Conservation (phyloP, 2,888 invertebrate genomes). For the Lithophane socia region DNA sequence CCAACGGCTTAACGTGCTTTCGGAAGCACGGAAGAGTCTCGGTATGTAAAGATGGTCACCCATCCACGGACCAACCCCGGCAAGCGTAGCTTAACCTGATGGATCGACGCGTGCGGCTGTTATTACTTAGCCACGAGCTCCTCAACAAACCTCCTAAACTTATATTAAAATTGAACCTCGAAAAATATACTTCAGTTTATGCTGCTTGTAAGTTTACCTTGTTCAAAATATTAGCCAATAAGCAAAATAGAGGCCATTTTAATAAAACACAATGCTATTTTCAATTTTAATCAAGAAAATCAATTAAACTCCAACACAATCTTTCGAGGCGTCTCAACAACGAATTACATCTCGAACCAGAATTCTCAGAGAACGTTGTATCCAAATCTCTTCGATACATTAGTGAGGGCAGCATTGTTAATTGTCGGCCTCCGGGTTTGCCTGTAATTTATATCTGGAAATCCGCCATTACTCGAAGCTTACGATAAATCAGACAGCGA, state of each 20-base stretch:
- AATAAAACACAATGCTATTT: constrained; percentile 5
- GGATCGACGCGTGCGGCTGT: too few relatives aligned
- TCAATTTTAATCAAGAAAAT: constrained; percentile 45
- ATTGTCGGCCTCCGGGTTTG: constrained; percentile 73
- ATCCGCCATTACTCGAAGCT: constrained; percentile 78
- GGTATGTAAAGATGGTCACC: too few relatives aligned
- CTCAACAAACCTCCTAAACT: too few relatives aligned
- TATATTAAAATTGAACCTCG: background rate
- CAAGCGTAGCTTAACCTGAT: too few relatives aligned
- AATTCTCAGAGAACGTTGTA: constrained; percentile 49
- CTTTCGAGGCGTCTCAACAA: constrained; percentile 28
- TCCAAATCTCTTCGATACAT: constrained; percentile 72
- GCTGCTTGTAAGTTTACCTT: too few relatives aligned
- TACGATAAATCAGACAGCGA: constrained; percentile 81
- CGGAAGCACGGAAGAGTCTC: too few relatives aligned
- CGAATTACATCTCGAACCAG: constrained; percentile 46
- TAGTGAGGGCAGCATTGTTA: constrained; percentile 75
- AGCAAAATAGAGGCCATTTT: background rate
- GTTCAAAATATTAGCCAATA: constrained; percentile 12
- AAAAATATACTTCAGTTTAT: background rate
- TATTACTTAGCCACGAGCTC: too few relatives aligned
- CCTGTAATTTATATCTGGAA: constrained; percentile 81
- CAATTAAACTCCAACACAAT: constrained; percentile 33
- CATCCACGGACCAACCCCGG: too few relatives aligned
- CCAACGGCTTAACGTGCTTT: too few relatives aligned